Conservation (phyloP, 2,888 invertebrate genomes). For the Drosophila demipolita region DNA sequence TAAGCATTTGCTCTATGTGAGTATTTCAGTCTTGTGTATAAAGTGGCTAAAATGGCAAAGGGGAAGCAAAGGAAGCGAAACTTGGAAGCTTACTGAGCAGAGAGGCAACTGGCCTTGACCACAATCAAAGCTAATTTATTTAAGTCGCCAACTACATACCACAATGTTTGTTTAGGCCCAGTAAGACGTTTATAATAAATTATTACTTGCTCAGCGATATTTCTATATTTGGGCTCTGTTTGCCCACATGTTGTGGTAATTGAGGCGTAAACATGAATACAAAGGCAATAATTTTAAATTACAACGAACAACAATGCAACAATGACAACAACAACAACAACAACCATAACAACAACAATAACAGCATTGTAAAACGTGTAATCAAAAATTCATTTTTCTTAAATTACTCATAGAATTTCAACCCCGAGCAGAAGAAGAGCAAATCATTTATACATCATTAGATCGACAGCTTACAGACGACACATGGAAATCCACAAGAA, state of each 20-base stretch:
- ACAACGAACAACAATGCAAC: constrained; percentile 13
- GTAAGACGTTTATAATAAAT: constrained; percentile 44
- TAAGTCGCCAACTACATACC: constrained; percentile 69
- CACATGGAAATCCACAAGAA: constrained; percentile 37
- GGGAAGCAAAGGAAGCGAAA: background rate
- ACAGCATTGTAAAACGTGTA: constrained; percentile 32
- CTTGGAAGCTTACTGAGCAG: background rate
- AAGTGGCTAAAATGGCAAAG: constrained; percentile 31
- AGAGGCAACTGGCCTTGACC: constrained; percentile 54
- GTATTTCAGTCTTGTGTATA: constrained; percentile 63
- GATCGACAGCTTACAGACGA: constrained; percentile 50
- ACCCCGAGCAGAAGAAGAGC: constrained; percentile 24
- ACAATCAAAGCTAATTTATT: constrained; percentile 77
- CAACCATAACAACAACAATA: constrained; percentile 2
- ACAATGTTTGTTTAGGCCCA: constrained; percentile 57
- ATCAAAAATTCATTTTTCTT: constrained; percentile 63
- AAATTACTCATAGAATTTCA: constrained; percentile 41
- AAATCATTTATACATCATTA: constrained; percentile 68
- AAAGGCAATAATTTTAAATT: constrained; percentile 21
- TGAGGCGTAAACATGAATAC: constrained; percentile 1
- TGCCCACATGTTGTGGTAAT: constrained; percentile 10
- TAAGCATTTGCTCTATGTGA: constrained; percentile 59
- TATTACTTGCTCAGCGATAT: constrained; percentile 60
- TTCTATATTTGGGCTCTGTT: constrained; percentile 28
- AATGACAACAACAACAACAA: background rate